These are phyloP conservation scores for Cynocephalus volans DNA, from an alignment of 2,113 vertebrate species.

Conservation along the genomic window DNA sequence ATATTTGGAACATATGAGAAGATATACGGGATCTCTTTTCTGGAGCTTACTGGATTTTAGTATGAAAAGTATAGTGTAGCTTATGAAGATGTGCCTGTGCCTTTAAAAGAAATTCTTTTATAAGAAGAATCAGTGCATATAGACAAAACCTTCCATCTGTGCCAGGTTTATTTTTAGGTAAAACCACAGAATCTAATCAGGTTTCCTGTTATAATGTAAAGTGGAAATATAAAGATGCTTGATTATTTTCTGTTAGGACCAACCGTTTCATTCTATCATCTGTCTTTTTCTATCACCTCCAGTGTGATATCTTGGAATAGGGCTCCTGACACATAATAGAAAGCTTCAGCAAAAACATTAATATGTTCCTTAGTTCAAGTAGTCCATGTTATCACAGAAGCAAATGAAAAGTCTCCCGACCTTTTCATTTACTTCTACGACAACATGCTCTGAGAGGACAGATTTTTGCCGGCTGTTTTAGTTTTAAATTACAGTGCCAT, in stretches of 20 bases:
- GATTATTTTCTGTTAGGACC: conserved; percentile 89
- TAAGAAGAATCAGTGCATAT: conserved; percentile 59
- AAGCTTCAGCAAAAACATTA: conserved; percentile 87
- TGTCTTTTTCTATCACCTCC: conserved; percentile 90
- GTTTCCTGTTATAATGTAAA: conserved; percentile 88
- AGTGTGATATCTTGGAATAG: conserved; percentile 86
- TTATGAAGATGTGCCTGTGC: background rate
- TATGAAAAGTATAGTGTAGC: background rate
- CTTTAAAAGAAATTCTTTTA: conserved; percentile 65
- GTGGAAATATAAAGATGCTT: conserved; percentile 89
- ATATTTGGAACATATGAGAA: conserved; percentile 20
- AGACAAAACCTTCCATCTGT: conserved; percentile 59
- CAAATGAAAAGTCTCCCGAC: conserved; percentile 89
- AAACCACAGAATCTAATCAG: conserved; percentile 88
- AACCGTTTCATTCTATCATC: conserved; percentile 87
- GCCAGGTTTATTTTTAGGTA: conserved; percentile 85
- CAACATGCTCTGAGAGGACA: conserved; percentile 86
- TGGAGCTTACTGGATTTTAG: conserved; percentile 42
- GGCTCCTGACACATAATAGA: conserved; percentile 89
- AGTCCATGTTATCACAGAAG: conserved; percentile 87
- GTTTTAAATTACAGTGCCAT: conserved; percentile 89
- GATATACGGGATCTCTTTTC: background rate
- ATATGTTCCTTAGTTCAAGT: conserved; percentile 88
- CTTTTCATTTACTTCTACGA: conserved; percentile 90
- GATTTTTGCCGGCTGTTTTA: conserved; percentile 89